phyloP scores from a whole-genome alignment of 2,888 invertebrate species.

The Epinotia ramella region DNA sequence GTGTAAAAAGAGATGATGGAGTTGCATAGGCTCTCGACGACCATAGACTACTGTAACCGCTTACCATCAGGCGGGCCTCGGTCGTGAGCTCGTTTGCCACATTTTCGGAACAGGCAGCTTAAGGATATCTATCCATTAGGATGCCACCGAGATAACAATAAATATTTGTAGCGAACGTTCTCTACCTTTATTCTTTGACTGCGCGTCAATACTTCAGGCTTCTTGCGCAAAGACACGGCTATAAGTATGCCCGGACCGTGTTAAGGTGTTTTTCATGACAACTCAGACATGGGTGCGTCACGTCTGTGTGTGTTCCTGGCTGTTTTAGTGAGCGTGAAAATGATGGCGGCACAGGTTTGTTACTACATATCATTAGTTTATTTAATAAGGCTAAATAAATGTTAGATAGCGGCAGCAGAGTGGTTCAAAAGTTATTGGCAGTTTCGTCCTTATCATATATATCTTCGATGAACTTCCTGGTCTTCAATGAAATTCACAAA shows the following conservation, averaged over 20 bases:
- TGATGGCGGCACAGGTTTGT: constrained; percentile 67
- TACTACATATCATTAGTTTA: constrained; percentile 1
- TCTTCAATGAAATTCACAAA: too few relatives aligned
- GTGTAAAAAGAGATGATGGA: too few relatives aligned
- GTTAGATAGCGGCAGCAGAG: not conserved
- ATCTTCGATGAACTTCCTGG: too few relatives aligned
- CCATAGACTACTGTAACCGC: too few relatives aligned
- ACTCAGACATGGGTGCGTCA: constrained; percentile 69
- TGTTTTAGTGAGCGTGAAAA: constrained; percentile 64
- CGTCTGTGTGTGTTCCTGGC: constrained; percentile 66
- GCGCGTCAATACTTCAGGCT: constrained; percentile 63
- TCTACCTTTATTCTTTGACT: constrained; percentile 59
- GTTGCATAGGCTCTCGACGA: too few relatives aligned
- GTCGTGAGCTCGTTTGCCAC: too few relatives aligned
- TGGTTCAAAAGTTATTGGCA: not conserved
- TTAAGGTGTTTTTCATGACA: constrained; percentile 68
- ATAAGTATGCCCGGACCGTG: constrained; percentile 72
- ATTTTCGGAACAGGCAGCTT: too few relatives aligned
- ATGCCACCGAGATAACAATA: too few relatives aligned
- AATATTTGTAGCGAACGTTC: not conserved
- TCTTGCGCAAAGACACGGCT: constrained; percentile 73
- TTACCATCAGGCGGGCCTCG: too few relatives aligned
- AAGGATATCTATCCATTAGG: too few relatives aligned
- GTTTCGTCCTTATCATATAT: not conserved
- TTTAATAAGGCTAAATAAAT: too few relatives aligned